Base-by-base conservation (phyloP, 2,888 invertebrate genomes). In the Fragum sueziense region DNA sequence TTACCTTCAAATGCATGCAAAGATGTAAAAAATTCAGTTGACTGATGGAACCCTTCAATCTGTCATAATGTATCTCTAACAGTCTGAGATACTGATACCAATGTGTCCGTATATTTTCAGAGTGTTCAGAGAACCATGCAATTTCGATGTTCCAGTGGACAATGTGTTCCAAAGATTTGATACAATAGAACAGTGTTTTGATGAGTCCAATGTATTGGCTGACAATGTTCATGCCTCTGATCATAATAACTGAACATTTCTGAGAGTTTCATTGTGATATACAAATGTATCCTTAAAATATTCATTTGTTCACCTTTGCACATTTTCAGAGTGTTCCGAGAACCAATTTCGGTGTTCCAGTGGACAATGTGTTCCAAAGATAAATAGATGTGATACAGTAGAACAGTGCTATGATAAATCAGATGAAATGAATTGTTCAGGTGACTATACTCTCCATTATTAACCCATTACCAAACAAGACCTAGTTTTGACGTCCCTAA, bases 161-260 rank as follows among this genome's bases (percentile, higher is more conserved):
- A 89, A 81, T 91, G 91, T 85, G 82, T 91, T 6, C 74, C 85
- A 14, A 61, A 62, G 0, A 33, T 91, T 91, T 88, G 87, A 91
- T 80, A 78, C 85, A 20, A 70, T 74, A 9, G 70, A 78, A 41
- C 89, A 91, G 47, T 91, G 91, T 79, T 47, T 76, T 22, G 90
- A 90, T 81, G 78, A 80, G 29, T 87, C 89, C 0, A 91, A 91
- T 87, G 91, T 91, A 83, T 65, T 76, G 70, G n/a, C n/a, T n/a
- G n/a, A n/a, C n/a, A n/a, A n/a, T n/a, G n/a, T n/a, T n/a, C n/a
- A n/a, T n/a, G n/a, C n/a, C n/a, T n/a, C n/a, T n/a, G n/a, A n/a
- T n/a, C n/a, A n/a, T n/a, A n/a, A n/a, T n/a, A n/a, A n/a, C n/a
- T n/a, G n/a, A n/a, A n/a, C n/a, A n/a, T n/a, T n/a, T n/a, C n/a